A percentile compares a stretch with the other conserved stretches of the same genome.
These are phyloP conservation scores for Meloidogyne floridensis DNA, from an alignment of 1,140 invertebrate species.

Conservation along the genomic window DNA sequence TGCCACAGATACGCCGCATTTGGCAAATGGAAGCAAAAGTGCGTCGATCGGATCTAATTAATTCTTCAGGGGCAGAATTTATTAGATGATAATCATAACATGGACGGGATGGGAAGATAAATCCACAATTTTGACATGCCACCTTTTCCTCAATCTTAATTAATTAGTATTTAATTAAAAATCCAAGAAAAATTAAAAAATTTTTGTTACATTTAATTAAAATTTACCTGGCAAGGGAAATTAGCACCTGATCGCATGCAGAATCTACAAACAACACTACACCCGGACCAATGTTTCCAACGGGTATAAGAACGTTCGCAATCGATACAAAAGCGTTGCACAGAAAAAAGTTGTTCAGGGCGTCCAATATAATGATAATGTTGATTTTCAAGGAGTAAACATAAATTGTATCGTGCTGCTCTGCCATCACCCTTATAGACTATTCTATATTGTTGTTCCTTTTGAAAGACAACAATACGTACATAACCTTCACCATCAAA, in stretches of 20 bases:
- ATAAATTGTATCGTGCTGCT: constrained; percentile 6
- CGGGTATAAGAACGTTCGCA: neutral
- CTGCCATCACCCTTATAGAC: neutral
- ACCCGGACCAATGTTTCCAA: neutral
- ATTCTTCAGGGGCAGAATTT: neutral
- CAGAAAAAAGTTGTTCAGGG: constrained; percentile 1
- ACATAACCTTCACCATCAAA: neutral
- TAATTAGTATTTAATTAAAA: too few relatives aligned
- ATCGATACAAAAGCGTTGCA: constrained; percentile 5
- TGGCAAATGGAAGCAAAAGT: constrained; percentile 1
- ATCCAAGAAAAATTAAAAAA: too few relatives aligned
- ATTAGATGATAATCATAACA: constrained; percentile 12
- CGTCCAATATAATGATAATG: constrained; percentile 17
- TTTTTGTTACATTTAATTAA: too few relatives aligned
- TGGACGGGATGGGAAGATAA: neutral
- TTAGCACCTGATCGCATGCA: neutral
- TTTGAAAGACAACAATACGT: neutral
- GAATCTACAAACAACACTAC: constrained; percentile 10
- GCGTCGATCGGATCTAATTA: neutral
- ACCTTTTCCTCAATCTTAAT: too few relatives aligned
- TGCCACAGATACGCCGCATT: neutral
- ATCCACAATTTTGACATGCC: neutral
- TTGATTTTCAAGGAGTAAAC: neutral
- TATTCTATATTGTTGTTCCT: neutral
- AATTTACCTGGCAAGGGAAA: neutral